phyloP scores from a whole-genome alignment of 2,888 invertebrate species.

The Agrotis puta region DNA sequence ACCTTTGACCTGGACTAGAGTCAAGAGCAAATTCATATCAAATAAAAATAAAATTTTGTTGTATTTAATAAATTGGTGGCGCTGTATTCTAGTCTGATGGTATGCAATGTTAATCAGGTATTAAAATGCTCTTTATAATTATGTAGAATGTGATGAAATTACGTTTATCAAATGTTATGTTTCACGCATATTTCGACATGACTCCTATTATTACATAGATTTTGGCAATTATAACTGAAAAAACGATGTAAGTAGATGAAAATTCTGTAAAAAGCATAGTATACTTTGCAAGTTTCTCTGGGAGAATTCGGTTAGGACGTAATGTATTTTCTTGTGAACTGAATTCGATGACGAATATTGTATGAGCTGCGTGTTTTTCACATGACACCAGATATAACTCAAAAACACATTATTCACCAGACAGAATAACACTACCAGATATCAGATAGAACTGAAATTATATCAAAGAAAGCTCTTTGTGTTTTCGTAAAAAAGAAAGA shows the following conservation, averaged over 20 bases:
- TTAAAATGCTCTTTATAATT: not conserved
- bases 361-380: constrained; percentile 7
- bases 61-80: not conserved
- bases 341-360: constrained; percentile 19
- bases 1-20: too few species aligned
- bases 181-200: not conserved
- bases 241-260: not conserved
- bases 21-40: too few species aligned
- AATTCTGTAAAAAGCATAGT: constrained; percentile 9
- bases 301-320: constrained; percentile 22
- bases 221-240: constrained; percentile 4
- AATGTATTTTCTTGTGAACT: constrained; percentile 27
- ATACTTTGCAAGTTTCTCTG: not conserved
- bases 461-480: too few species aligned
- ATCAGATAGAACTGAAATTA: too few species aligned
- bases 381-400: not conserved
- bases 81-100: not conserved
- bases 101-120: not conserved
- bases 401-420: constrained; percentile 1
- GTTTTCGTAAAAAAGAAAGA: not conserved
- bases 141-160: not conserved
- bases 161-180: not conserved
- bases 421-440: too few species aligned
- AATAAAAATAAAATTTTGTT: not conserved
- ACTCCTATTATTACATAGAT: not conserved